Evolutionary conservation across 1,140 invertebrate species (phyloP), one percentile per base, ranked within the genome.

Genomic region (Bombus sylvicola): DNA sequence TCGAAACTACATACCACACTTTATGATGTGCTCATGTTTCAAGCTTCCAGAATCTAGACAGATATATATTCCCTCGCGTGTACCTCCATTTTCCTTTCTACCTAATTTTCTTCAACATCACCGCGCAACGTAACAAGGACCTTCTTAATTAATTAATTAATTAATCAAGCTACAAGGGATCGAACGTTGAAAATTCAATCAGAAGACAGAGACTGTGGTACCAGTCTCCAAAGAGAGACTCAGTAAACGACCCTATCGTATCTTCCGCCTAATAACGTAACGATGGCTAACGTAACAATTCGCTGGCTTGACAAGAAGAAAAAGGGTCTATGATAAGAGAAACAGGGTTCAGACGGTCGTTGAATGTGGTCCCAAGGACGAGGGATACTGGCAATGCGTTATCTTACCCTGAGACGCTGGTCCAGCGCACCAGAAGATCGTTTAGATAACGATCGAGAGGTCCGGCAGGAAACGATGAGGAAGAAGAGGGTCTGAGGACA

Each of bases 391-490:
- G 69, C 73, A 43, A 43, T 8, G 64, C 71, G 88, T 83, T 90
- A 90, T 90, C 89, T 78, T 73, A 68, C 28, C 41, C 47, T 25
- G 57, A 39, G 66, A 62, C 73, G 82, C 53, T 34, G 53, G 73
- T 69, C 83, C 59, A 68, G 81, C 79, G 66, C 75, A 81, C 69
- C 74, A 66, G 73, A 62, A 78, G 83, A 91, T 91, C 91, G 86
- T 92, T 90, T 91, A 86, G 88, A 92, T 88, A 88, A 90, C 85
- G 87, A 90, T 90, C 90, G 77, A 78, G 81, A 83, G 83, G 57
- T 83, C 66, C 80, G 41, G 43, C 75, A 66, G 89, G 64, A 85
- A 88, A 75, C 76, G 84, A 75, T 87, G 37, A 57, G 64, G 64
- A 83, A 74, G 71, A 81, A 77, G 59, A 43, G 75, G 59, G 5